Conservation (phyloP, 2,888 invertebrate genomes). For the Cryptosula pallasiana region DNA sequence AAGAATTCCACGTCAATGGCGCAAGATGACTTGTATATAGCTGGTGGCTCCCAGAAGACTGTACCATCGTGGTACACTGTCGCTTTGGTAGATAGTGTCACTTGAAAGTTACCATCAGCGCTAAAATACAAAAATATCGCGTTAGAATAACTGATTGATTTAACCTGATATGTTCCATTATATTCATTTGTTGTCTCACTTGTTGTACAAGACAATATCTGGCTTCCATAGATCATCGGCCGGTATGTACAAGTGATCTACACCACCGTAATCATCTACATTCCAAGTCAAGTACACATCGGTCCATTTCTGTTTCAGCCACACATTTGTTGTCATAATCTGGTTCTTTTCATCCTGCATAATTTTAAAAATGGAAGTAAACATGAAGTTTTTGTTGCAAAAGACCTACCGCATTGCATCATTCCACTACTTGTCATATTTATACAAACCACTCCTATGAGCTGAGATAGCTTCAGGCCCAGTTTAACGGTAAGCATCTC, state of each 20-base stretch:
- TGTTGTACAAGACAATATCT: constrained; percentile 93
- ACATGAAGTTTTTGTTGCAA: neutral
- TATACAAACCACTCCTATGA: constrained; percentile 90
- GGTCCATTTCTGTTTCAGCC: constrained; percentile 73
- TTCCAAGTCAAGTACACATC: constrained; percentile 95
- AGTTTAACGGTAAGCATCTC: constrained; percentile 89
- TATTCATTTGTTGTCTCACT: constrained; percentile 71
- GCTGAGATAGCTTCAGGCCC: constrained; percentile 87
- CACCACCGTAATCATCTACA: constrained; percentile 85
- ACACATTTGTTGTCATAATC: constrained; percentile 96
- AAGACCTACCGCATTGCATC: no score
- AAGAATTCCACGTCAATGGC: constrained; percentile 56
- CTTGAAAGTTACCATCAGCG: constrained; percentile 88
- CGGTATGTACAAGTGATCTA: constrained; percentile 86
- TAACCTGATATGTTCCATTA: no score
- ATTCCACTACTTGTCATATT: no score
- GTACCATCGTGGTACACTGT: constrained; percentile 83
- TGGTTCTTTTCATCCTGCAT: constrained; percentile 98
- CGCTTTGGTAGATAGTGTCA: constrained; percentile 93
- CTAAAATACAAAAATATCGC: no score
- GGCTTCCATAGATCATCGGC: constrained; percentile 96
- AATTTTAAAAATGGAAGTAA: no score
- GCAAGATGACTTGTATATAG: constrained; percentile 82
- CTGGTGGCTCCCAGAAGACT: constrained; percentile 93
- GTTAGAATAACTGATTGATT: no score